Conservation (phyloP, 2,797 vertebrate genomes). For the Falco rusticolus region DNA sequence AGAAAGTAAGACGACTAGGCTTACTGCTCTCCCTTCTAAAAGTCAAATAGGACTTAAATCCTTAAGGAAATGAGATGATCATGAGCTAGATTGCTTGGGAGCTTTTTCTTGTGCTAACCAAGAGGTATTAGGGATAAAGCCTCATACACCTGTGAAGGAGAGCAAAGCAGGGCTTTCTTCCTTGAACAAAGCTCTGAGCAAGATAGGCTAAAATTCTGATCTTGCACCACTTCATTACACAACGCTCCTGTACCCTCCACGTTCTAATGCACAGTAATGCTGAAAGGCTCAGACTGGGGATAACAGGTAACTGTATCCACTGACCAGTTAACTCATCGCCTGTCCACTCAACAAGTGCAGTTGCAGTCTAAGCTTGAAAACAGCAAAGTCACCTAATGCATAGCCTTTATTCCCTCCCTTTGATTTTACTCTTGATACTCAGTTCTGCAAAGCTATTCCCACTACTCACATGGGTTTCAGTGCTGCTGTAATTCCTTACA, state of each 20-base stretch:
- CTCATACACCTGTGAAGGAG: neutral
- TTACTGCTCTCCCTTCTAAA: neutral
- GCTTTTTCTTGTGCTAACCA: neutral
- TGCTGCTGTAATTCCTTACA: neutral
- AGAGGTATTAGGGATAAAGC: neutral
- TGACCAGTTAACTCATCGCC: neutral
- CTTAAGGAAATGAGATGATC: neutral
- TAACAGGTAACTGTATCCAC: neutral
- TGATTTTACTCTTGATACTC: neutral
- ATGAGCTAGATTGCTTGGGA: neutral
- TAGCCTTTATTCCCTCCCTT: neutral
- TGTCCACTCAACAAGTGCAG: neutral
- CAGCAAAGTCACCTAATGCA: neutral
- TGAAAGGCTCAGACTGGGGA: neutral
- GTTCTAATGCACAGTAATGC: fast-evolving
- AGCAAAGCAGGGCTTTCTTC: neutral
- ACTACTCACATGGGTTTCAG: neutral
- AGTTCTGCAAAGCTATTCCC: neutral
- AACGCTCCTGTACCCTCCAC: neutral
- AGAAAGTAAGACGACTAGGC: neutral
- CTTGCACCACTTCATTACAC: neutral
- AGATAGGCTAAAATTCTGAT: neutral
- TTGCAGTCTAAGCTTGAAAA: neutral
- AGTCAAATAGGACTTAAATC: neutral
- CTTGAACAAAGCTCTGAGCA: neutral